phyloP scores from a whole-genome alignment of 2,797 vertebrate species.

The Tadarida brasiliensis region DNA sequence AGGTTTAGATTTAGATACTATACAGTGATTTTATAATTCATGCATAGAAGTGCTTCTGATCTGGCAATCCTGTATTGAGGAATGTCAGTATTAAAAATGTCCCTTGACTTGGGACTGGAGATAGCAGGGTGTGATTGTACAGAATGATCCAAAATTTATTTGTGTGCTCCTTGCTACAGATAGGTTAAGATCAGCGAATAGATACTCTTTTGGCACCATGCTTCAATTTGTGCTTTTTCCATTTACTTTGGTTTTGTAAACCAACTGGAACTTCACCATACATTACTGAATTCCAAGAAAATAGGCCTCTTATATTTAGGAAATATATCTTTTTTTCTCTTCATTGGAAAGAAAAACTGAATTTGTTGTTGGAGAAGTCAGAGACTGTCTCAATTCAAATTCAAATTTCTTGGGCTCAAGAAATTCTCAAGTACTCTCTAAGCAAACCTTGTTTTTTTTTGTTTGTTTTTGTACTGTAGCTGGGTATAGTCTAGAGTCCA shows the following conservation, averaged over 20 bases:
- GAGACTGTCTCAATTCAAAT: background rate
- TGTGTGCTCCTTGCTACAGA: background rate
- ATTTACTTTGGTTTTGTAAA: slow-evolving; percentile 12
- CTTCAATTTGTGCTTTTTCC: slow-evolving; percentile 2
- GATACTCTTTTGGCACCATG: background rate
- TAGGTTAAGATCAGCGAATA: slow-evolving; percentile 9
- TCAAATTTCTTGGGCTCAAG: background rate
- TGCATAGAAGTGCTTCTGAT: background rate
- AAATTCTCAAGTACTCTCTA: background rate
- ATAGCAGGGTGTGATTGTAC: background rate
- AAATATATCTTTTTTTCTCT: background rate
- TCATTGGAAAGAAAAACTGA: slow-evolving; percentile 2
- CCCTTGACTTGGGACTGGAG: background rate
- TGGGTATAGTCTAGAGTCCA: background rate
- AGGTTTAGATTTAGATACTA: background rate
- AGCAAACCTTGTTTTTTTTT: background rate
- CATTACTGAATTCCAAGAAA: background rate
- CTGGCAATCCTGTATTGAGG: background rate
- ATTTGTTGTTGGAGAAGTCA: slow-evolving; percentile 14
- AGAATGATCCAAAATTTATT: background rate
- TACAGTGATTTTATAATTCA: slow-evolving; percentile 19
- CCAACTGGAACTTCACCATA: background rate
- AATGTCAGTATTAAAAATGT: background rate
- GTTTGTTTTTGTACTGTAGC: background rate
- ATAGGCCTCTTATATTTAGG: background rate